These are phyloP conservation scores for Musca vetustissima DNA, from an alignment of 1,140 invertebrate genomes.

Conservation along the genomic window DNA sequence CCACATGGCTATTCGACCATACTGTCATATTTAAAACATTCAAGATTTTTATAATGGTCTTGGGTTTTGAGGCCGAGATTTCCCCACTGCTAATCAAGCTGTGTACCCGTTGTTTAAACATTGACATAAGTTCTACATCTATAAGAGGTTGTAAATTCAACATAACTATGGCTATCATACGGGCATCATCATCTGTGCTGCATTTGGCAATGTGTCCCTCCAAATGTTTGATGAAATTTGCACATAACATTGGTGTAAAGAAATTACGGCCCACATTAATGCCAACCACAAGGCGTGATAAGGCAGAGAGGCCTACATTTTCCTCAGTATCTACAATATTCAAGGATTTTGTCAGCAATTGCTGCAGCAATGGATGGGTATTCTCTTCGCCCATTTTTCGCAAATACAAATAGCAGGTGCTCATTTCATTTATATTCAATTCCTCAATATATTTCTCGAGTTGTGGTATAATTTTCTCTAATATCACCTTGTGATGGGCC, in stretches of 20 bases:
- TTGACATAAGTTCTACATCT: slow-evolving; percentile 31
- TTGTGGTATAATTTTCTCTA: neutral
- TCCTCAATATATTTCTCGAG: slow-evolving; percentile 20
- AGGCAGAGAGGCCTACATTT: slow-evolving; percentile 36
- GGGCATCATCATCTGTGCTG: slow-evolving; percentile 36
- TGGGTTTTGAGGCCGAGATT: slow-evolving; percentile 33
- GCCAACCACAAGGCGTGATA: slow-evolving; percentile 46
- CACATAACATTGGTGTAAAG: slow-evolving; percentile 41
- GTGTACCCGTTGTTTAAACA: slow-evolving; percentile 35
- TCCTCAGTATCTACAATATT: slow-evolving; percentile 23
- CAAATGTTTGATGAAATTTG: slow-evolving; percentile 40
- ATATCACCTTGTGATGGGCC: neutral
- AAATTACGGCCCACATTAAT: slow-evolving; percentile 44
- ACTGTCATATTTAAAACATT: slow-evolving; percentile 44
- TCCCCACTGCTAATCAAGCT: slow-evolving; percentile 31
- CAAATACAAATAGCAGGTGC: slow-evolving; percentile 43
- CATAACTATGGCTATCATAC: slow-evolving; percentile 45
- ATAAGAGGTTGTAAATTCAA: slow-evolving; percentile 44
- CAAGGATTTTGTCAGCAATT: slow-evolving; percentile 32
- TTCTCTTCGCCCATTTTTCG: slow-evolving; percentile 42
- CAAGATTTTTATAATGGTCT: slow-evolving; percentile 42
- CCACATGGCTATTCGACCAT: slow-evolving; percentile 42
- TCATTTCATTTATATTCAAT: slow-evolving; percentile 37
- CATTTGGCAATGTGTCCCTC: slow-evolving; percentile 34
- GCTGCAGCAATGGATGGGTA: slow-evolving; percentile 32